A percentile compares a stretch with the other conserved stretches of the same genome.
Evolutionary conservation across 1,140 invertebrate genomes (phyloP).

Genomic region (Eriocheir sinensis): DNA sequence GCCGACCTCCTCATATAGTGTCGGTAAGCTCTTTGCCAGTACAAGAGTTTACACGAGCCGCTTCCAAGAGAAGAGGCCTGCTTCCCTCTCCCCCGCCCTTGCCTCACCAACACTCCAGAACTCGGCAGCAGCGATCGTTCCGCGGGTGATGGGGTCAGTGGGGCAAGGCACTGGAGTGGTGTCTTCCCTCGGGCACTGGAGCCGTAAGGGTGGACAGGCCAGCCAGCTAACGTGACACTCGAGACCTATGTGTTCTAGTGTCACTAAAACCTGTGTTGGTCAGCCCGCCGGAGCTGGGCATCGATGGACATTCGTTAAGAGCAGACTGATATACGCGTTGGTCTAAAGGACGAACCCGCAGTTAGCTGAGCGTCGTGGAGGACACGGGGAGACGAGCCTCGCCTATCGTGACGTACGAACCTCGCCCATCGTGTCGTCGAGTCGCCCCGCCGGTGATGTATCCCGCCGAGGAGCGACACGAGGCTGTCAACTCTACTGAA

Average conservation of each 20-base stretch:
- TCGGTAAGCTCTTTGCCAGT: not conserved
- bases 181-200: not conserved
- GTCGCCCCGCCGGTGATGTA: not conserved
- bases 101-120: not conserved
- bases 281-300: not conserved
- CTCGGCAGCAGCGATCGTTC: not conserved
- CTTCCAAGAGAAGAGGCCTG: not conserved
- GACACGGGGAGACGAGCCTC: not conserved
- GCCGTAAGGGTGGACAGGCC: not conserved
- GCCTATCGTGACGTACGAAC: not conserved
- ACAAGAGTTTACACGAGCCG: conserved; percentile 10
- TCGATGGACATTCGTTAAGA: not conserved
- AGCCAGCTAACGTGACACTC: not conserved
- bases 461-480: not conserved
- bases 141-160: conserved; percentile 14
- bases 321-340: not conserved
- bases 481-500: not conserved
- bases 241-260: not conserved
- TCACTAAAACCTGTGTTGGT: too few species aligned
- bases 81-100: not conserved
- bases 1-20: conserved; percentile 57
- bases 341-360: not conserved
- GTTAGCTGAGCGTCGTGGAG: not conserved
- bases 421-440: not conserved
- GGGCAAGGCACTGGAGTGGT: not conserved